Base-by-base conservation (phyloP, 2,797 vertebrate genomes). In the Lateolabrax maculatus region DNA sequence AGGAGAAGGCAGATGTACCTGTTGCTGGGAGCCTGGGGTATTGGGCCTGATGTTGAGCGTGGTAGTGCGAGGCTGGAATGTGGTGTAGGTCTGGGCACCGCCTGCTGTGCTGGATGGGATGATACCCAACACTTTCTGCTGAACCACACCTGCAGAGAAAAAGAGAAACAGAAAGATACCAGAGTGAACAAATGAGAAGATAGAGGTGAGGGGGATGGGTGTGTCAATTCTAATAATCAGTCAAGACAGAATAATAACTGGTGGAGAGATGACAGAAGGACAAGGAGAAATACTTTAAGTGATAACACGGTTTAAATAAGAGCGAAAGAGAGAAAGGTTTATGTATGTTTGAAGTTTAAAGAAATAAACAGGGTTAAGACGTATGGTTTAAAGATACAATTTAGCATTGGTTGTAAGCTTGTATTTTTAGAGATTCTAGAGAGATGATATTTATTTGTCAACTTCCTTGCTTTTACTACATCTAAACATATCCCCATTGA, bases 51-150 rank as follows among this genome's bases (percentile, higher is more conserved):
- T 97, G 85, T 96, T 98, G 91, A 99, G 96, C 2, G 97, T 96
- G 64, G 97, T 95, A 25, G 97, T 95, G 84, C 96, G 97, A 52
- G 98, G 97, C 92, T 99, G 98, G 96, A 98, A 98, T 92, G 98
- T 95, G 90, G 96, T 97, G 93, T 96, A 98, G 65, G 97, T 98
- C 89, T 98, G 97, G 71, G 96, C 95, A 84, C 95, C 96, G 46
- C 96, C 95, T 70, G 97, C 95, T 66, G 97, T 95, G 86, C 95
- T 95, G 37, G 98, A 97, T 66, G 98, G 98, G 95, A 99, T 98
- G 94, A 99, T 98, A 69, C 98, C 97, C 94, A 99, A 90, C 63
- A 99, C 98, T 88, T 99, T 99, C 93, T 99, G 98, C 86, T 99
- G 98, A 75, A 99, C 93, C 72, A 95, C 90, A 80, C 94, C 95